phyloP scores from a whole-genome alignment of 2,888 invertebrate genomes.

The Hypsopygia costalis region DNA sequence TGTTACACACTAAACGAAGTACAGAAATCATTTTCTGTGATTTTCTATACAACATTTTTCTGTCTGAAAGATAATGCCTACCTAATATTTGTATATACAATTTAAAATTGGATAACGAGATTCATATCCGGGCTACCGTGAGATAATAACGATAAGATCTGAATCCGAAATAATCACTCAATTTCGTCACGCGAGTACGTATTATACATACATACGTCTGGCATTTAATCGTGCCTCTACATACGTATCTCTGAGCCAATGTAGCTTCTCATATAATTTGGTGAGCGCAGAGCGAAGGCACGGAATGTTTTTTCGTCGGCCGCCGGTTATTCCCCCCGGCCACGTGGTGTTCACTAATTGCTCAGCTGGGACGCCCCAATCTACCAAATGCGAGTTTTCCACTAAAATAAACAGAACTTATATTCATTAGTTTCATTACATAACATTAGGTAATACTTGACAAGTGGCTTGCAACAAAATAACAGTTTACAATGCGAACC shows the following conservation, averaged over 20 bases:
- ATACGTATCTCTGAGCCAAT: slow-evolving; percentile 16
- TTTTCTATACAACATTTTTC: no score
- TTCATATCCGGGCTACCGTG: no score
- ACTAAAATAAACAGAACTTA: slow-evolving; percentile 43
- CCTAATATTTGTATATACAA: no score
- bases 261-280: slow-evolving; percentile 19
- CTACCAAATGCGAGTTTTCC: slow-evolving; percentile 59
- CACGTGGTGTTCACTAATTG: slow-evolving; percentile 75
- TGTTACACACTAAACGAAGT: no score
- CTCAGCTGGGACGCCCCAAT: slow-evolving; percentile 70
- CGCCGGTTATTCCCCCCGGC: slow-evolving; percentile 63
- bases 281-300: slow-evolving; percentile 23
- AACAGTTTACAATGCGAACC: no score
- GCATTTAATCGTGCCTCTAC: not conserved
- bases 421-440: slow-evolving; percentile 6
- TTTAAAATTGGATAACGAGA: no score
- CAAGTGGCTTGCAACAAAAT: no score
- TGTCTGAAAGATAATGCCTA: no score
- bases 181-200: not conserved
- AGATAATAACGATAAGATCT: not conserved
- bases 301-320: slow-evolving; percentile 39
- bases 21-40: no score
- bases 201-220: not conserved
- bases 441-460: not conserved
- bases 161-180: not conserved